phyloP scores from a whole-genome alignment of 2,888 invertebrate genomes.

The Zygogramma bicolorata region DNA sequence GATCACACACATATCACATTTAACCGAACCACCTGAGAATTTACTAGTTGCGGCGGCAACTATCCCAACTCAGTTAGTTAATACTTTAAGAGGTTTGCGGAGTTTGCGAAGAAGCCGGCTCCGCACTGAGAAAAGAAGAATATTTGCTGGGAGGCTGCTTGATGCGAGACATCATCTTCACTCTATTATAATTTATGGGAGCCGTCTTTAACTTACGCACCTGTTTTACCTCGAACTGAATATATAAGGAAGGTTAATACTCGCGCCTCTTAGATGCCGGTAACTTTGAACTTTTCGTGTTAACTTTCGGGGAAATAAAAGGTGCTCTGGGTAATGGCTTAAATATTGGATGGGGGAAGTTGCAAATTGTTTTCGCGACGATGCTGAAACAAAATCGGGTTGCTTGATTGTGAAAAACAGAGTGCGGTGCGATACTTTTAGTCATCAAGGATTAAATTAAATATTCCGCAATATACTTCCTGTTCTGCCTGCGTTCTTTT shows the following conservation, averaged over 20 bases:
- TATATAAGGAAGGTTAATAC: slow-evolving; percentile 46
- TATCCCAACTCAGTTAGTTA: slow-evolving; percentile 57
- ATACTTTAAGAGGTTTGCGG: slow-evolving; percentile 52
- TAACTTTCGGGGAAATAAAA: slow-evolving; percentile 6
- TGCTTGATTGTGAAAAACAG: no score
- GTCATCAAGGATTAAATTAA: no score
- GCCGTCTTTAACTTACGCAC: slow-evolving; percentile 55
- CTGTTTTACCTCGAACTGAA: slow-evolving; percentile 52
- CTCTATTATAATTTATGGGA: slow-evolving; percentile 61
- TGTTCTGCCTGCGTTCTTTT: no score
- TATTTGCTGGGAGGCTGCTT: slow-evolving; percentile 39
- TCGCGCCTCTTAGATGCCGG: background rate
- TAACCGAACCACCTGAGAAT: slow-evolving; percentile 41
- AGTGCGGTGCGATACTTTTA: no score
- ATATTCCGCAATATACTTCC: no score
- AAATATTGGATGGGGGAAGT: background rate
- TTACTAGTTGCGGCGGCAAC: slow-evolving; percentile 40
- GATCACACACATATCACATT: background rate
- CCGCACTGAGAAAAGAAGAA: slow-evolving; percentile 26
- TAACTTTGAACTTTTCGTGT: slow-evolving; percentile 4
- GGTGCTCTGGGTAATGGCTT: background rate
- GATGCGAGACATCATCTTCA: slow-evolving; percentile 58
- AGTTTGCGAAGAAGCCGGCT: slow-evolving; percentile 45
- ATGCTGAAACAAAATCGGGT: background rate
- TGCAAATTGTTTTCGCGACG: background rate